phyloP scores from a whole-genome alignment of 2,888 invertebrate genomes.

The Aphodius granarius region DNA sequence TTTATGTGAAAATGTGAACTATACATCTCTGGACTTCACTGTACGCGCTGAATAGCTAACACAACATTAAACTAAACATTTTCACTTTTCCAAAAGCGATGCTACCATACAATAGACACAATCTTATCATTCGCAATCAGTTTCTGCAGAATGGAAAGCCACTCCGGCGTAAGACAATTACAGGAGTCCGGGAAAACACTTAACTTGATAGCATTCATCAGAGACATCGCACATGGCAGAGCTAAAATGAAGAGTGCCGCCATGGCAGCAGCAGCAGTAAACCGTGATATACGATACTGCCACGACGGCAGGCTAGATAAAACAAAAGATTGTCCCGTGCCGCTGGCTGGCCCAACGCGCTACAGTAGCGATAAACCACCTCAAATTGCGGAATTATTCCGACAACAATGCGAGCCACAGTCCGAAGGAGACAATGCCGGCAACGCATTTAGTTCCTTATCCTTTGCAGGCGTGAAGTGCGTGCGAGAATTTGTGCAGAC shows the following conservation, averaged over 20 bases:
- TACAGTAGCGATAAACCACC: slow-evolving; percentile 37
- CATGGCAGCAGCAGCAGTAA: not conserved
- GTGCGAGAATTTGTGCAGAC: not conserved
- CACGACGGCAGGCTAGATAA: not conserved
- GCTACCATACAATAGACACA: not conserved
- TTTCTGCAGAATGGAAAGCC: not conserved
- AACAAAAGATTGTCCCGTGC: not conserved
- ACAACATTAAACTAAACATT: not conserved
- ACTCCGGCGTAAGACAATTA: not conserved
- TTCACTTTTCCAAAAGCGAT: not conserved
- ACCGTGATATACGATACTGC: not conserved
- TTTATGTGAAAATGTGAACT: too few relatives aligned
- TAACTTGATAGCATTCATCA: not conserved
- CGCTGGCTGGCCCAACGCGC: not conserved
- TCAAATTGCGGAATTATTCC: slow-evolving; percentile 43
- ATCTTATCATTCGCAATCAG: not conserved
- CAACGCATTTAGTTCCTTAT: not conserved
- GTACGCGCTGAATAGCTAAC: not conserved
- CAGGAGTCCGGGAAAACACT: not conserved
- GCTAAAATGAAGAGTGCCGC: not conserved
- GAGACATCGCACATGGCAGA: not conserved
- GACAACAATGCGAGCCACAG: slow-evolving; percentile 39
- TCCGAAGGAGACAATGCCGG: slow-evolving; percentile 31
- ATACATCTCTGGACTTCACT: too few relatives aligned
- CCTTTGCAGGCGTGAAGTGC: not conserved